Evolutionary conservation across 2,888 invertebrate species (phyloP).

Genomic region (Pediacus dermestoides): DNA sequence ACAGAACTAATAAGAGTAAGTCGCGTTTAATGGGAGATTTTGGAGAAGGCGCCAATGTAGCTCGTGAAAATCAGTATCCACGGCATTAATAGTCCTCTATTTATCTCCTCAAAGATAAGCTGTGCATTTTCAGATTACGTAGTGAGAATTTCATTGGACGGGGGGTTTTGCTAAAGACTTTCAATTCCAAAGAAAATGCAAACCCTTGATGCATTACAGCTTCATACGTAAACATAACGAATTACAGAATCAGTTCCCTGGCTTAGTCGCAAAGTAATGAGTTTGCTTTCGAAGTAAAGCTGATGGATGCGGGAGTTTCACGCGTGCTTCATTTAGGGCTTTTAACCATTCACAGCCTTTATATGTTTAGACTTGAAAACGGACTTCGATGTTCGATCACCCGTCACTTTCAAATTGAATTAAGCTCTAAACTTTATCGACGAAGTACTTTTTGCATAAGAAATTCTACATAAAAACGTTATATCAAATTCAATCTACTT

Average conservation of each 20-base stretch:
- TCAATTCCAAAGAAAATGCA: conserved; percentile 36
- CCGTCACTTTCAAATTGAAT: conserved; percentile 29
- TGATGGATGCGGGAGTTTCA: conserved; percentile 37
- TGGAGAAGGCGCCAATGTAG: conserved; percentile 5
- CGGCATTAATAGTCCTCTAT: conserved; percentile 4
- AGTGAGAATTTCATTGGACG: conserved; percentile 10
- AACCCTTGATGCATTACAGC: conserved; percentile 40
- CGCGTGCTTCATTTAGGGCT: conserved; percentile 43
- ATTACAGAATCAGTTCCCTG: conserved; percentile 39
- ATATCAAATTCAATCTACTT: too few relatives aligned
- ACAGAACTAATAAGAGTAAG: conserved; percentile 7
- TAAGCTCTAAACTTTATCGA: conserved; percentile 24
- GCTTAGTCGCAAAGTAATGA: conserved; percentile 43
- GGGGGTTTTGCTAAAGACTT: conserved; percentile 27
- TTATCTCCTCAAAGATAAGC: conserved; percentile 13
- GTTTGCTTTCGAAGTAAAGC: conserved; percentile 38
- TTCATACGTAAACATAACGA: conserved; percentile 41
- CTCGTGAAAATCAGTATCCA: background rate
- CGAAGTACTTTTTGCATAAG: conserved; percentile 5
- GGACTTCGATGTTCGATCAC: conserved; percentile 28
- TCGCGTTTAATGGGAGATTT: conserved; percentile 6
- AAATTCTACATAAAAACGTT: too few relatives aligned
- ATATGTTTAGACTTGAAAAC: conserved; percentile 27
- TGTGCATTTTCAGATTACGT: conserved; percentile 16
- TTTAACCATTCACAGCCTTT: conserved; percentile 37